Evolutionary conservation across 2,797 vertebrate genomes (phyloP).

Genomic region (Peromyscus eremicus): DNA sequence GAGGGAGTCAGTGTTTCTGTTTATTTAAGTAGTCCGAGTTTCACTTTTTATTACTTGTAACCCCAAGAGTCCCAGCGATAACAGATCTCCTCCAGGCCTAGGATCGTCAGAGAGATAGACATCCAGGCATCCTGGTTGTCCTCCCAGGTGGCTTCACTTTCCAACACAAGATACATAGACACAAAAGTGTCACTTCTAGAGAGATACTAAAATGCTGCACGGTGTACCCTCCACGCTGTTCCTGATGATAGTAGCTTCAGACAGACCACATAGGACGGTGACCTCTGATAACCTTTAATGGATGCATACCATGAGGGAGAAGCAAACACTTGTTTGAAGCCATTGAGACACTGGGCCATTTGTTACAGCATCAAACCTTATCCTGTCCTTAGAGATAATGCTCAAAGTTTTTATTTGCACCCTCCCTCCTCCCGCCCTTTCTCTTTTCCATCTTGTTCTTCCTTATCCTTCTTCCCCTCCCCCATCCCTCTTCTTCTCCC

Average conservation of each 20-base stretch:
- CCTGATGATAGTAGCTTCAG: constrained; percentile 42
- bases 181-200: not conserved
- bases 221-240: constrained; percentile 49
- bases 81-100: not conserved
- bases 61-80: not conserved
- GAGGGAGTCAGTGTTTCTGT: not conserved
- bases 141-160: not conserved
- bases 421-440: not conserved
- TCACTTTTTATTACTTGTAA: constrained; percentile 3
- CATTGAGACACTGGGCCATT: constrained; percentile 22
- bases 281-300: constrained; percentile 61
- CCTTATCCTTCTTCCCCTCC: no score
- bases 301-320: constrained; percentile 34
- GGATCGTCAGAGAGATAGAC: not conserved
- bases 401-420: not conserved
- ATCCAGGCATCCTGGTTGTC: not conserved
- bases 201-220: not conserved
- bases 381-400: not conserved
- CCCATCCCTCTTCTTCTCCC: not conserved
- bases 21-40: constrained; percentile 2
- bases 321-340: constrained; percentile 66
- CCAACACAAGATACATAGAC: not conserved
- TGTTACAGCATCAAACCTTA: not conserved
- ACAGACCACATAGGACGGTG: constrained; percentile 36
- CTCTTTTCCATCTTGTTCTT: no score